A percentile compares a stretch with the other conserved stretches of the same genome.
Conservation (phyloP, 2,797 vertebrate genomes). For the Columba guinea region DNA sequence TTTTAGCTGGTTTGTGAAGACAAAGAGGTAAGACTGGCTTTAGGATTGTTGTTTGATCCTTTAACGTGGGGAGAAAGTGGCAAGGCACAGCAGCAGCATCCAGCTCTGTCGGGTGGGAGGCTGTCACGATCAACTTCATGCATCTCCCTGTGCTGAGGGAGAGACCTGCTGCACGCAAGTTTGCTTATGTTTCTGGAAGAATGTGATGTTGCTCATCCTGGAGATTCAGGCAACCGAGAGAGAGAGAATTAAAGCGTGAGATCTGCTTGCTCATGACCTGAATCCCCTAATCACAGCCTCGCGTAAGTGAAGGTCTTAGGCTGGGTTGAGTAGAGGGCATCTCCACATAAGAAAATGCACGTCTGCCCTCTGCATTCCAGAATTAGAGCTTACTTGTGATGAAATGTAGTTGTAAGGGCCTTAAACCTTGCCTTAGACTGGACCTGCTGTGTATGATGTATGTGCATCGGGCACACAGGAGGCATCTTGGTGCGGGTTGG, state of each 20-base stretch:
- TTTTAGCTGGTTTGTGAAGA: neutral
- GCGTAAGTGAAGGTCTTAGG: neutral
- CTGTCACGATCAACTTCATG: fast-evolving
- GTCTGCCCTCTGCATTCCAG: fast-evolving
- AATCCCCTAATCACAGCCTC: constrained; percentile 49
- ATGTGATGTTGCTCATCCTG: neutral
- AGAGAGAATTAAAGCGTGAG: constrained; percentile 15
- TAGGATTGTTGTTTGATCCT: neutral
- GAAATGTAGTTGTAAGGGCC: neutral
- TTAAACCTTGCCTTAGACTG: neutral
- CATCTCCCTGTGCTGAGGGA: neutral
- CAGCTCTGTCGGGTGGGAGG: fast-evolving
- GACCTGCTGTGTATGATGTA: neutral
- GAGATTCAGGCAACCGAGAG: neutral
- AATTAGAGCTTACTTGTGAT: neutral
- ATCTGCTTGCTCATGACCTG: constrained; percentile 55
- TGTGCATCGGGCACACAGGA: neutral
- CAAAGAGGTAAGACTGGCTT: neutral
- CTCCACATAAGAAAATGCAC: neutral
- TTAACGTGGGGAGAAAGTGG: neutral
- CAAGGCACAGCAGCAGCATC: fast-evolving
- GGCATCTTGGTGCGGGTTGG: neutral
- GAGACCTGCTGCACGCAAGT: neutral
- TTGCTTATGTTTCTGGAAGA: neutral
- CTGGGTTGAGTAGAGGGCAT: constrained; percentile 37